Conservation (phyloP, 2,797 vertebrate species). For the Acanthurus leucopareius region DNA sequence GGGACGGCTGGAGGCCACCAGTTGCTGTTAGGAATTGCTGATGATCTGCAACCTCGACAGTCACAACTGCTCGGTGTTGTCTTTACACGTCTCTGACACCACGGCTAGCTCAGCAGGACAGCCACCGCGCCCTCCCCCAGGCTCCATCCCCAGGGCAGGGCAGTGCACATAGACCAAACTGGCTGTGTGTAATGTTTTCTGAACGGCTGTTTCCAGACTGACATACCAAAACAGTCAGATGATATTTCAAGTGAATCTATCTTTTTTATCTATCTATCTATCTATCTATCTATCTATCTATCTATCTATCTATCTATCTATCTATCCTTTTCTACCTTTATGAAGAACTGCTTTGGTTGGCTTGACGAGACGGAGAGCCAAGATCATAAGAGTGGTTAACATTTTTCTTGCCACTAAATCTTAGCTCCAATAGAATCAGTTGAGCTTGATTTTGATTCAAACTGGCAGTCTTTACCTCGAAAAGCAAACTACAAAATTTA, state of each 20-base stretch:
- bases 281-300: no score
- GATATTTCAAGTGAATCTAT: background rate
- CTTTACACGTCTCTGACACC: slow-evolving; percentile 75
- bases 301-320: no score
- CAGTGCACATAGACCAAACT: slow-evolving; percentile 19
- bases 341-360: background rate
- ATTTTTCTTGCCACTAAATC: background rate
- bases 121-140: slow-evolving; percentile 35
- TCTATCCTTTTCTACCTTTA: no score
- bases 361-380: background rate
- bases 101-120: slow-evolving; percentile 53
- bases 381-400: background rate
- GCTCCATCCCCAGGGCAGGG: slow-evolving; percentile 45
- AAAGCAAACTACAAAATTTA: no score
- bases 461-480: background rate
- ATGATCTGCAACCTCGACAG: slow-evolving; percentile 72
- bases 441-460: background rate
- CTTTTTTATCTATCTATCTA: background rate
- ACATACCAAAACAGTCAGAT: background rate
- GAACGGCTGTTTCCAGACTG: no score
- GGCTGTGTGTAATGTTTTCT: background rate
- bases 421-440: background rate
- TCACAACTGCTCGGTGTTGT: slow-evolving; percentile 76
- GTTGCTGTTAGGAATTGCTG: slow-evolving; percentile 82
- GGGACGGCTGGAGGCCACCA: slow-evolving; percentile 77